Evolutionary conservation across 2,888 invertebrate genomes (phyloP).

Genomic region (Caenorhabditis imperialis): DNA sequence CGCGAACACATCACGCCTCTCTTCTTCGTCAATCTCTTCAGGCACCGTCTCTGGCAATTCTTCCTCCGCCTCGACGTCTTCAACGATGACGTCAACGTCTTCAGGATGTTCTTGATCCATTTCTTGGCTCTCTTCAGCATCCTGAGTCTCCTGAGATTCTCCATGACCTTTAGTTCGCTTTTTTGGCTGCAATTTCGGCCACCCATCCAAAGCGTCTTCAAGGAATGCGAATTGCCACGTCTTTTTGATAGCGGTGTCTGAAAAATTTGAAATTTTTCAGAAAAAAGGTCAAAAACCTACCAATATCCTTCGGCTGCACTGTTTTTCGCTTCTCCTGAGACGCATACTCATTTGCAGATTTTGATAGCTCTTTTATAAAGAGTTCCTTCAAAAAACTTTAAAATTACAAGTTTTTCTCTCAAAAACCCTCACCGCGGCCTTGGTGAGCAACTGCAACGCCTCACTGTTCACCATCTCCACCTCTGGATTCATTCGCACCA

Average conservation of each 20-base stretch:
- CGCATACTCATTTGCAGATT: conserved; percentile 65
- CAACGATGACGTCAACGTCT: conserved; percentile 19
- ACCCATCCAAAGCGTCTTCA: conserved; percentile 71
- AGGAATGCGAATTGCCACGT: conserved; percentile 68
- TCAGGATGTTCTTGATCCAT: conserved; percentile 25
- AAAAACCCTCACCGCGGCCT: conserved; percentile 61
- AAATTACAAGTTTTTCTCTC: background rate
- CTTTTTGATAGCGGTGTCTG: conserved; percentile 66
- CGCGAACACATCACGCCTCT: conserved; percentile 34
- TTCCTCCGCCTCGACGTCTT: conserved; percentile 20
- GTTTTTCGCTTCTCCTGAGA: conserved; percentile 67
- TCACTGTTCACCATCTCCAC: conserved; percentile 63
- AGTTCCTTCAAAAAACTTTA: conserved; percentile 58
- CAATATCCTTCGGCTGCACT: conserved; percentile 68
- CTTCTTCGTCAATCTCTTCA: too few species aligned
- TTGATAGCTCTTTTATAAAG: conserved; percentile 66
- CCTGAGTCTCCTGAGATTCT: conserved; percentile 6
- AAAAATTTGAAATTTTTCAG: conserved; percentile 20
- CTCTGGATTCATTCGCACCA: conserved; percentile 62
- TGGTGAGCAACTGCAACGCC: conserved; percentile 64
- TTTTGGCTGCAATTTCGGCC: conserved; percentile 65
- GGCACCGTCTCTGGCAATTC: conserved; percentile 3
- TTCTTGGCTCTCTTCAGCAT: conserved; percentile 15
- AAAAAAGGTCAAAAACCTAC: conserved; percentile 32
- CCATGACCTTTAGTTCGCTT: conserved; percentile 31